Base-by-base conservation (phyloP, 1,140 invertebrate species). In the Xylocopa sonorina region DNA sequence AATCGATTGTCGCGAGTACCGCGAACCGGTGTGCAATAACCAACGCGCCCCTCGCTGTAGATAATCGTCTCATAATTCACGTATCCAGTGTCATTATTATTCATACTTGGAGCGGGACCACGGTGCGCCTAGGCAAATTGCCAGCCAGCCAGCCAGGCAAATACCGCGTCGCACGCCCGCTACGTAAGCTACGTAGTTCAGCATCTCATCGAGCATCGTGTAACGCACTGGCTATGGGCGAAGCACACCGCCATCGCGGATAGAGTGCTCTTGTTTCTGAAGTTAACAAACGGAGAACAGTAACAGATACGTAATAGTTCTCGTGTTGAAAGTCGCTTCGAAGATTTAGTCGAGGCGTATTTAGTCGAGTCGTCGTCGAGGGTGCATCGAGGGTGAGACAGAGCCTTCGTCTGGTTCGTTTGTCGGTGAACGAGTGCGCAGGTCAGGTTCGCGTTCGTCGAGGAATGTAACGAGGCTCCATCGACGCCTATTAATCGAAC, bases 11-110 rank as follows among this genome's bases (percentile, higher is more conserved):
- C 66, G 32, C 46, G 55, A 48, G 34, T n/a, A 75, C 62, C 55
- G 41, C 55, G 58, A 71, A 69, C 74, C n/a, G 10, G 48, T 48
- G 57, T 78, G 79, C 73, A 84, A 85, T 78, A 84, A 81, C 78
- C 78, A 81, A 69, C 73, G 55, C 46, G 43, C 3, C 48, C 75
- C 41, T 38, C 7, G 48, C 69, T 71, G 68, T 73, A 73, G 84
- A 85, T 85, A 85, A 85, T 85, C 84, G 84, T 80, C 84, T 81
- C 82, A 75, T 85, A 85, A 85, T 85, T 85, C 84, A 85, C 74
- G 78, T 85, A 85, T 85, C 78, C 68, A 78, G 68, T 63, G 51
- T 85, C 73, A 81, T 85, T 85, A 85, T 85, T 85, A 84, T 85
- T 85, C 84, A 85, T 84, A 85, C 79, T 81, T 84, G 12, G 78